Percentiles rank a stretch among this genome's conserved stretches.
Conservation (phyloP, 2,888 invertebrate species). For the Globia sparganii region DNA sequence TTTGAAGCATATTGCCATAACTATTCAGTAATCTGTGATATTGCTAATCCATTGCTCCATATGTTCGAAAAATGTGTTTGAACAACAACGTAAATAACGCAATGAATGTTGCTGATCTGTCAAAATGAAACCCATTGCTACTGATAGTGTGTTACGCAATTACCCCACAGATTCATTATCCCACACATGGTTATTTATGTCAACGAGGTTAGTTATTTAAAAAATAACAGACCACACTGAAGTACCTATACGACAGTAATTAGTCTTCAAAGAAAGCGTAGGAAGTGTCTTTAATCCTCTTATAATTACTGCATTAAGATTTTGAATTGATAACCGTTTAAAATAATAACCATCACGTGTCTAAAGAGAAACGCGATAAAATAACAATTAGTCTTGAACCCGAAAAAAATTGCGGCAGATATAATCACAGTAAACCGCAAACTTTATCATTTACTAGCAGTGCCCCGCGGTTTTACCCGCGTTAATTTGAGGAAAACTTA, state of each 20-base stretch:
- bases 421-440: constrained; percentile 27
- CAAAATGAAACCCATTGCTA: no score
- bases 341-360: constrained; percentile 1
- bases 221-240: not conserved
- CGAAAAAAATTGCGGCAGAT: not conserved
- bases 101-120: no score
- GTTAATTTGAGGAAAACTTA: no score
- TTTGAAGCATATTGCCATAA: no score
- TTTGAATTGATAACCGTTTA: not conserved
- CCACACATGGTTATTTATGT: not conserved
- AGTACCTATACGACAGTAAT: no score
- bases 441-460: constrained; percentile 22
- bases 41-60: no score
- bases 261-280: constrained; percentile 6
- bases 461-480: no score
- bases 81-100: no score
- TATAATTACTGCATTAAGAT: constrained; percentile 6
- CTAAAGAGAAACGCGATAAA: not conserved
- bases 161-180: not conserved
- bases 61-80: no score
- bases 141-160: no score
- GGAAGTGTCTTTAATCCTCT: not conserved
- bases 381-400: not conserved
- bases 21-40: no score
- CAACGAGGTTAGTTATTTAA: not conserved